These are phyloP conservation scores for Nephotettix cincticeps DNA, from an alignment of 1,140 invertebrate species.

Conservation along the genomic window DNA sequence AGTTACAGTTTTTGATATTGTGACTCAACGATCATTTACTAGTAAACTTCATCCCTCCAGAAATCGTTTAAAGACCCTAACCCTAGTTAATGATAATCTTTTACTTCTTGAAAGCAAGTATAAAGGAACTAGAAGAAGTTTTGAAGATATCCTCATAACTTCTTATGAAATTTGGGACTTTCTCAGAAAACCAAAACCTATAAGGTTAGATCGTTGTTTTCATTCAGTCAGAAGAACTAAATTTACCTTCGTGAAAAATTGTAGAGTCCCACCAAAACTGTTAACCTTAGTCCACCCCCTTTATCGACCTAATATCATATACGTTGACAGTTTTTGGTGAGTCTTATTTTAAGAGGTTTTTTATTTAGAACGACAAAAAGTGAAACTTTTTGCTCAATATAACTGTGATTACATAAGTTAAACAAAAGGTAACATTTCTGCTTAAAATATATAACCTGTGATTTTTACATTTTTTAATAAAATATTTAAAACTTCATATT, in stretches of 20 bases:
- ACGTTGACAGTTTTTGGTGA: constrained; percentile 13
- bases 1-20: neutral
- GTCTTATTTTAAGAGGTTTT: no score
- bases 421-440: no score
- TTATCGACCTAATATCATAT: neutral
- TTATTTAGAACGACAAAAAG: no score
- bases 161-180: constrained; percentile 15
- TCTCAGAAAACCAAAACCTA: neutral
- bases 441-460: no score
- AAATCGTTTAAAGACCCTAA: constrained; percentile 2
- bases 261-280: neutral
- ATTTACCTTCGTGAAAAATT: constrained; percentile 2
- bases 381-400: no score
- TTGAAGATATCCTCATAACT: neutral
- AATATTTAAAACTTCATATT: no score
- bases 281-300: neutral
- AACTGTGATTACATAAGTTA: no score
- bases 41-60: neutral
- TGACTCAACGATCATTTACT: neutral
- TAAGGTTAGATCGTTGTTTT: neutral
- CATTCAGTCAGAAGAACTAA: neutral
- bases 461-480: no score
- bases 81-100: neutral
- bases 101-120: constrained; percentile 1
- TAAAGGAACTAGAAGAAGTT: neutral